Percentiles rank a stretch among this genome's conserved stretches.
Conservation (phyloP, 1,140 invertebrate species). For the Mylabris phalerata region DNA sequence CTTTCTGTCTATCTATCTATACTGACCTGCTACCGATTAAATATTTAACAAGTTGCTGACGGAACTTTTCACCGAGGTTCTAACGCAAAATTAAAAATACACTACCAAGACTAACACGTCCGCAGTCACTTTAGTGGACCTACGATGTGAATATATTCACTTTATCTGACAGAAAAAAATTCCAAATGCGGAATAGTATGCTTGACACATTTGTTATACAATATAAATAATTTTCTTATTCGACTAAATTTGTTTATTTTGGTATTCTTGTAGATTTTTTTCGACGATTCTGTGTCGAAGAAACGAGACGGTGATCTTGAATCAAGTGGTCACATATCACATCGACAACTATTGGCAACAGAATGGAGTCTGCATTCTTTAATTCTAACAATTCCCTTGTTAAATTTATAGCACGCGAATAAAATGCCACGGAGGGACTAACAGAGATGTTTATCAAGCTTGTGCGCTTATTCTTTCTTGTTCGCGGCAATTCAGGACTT, state of each 20-base stretch:
- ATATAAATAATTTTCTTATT: neutral
- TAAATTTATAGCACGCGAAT: constrained; percentile 20
- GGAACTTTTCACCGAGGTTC: constrained; percentile 23
- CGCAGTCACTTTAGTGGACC: constrained; percentile 12
- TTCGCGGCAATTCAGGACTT: constrained; percentile 16
- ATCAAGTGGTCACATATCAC: constrained; percentile 16
- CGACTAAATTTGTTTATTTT: neutral
- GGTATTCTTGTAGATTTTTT: neutral
- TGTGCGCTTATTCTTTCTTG: constrained; percentile 13
- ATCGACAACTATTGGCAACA: constrained; percentile 16
- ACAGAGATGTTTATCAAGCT: constrained; percentile 16
- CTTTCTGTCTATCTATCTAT: neutral
- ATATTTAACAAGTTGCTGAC: constrained; percentile 26
- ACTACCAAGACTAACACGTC: constrained; percentile 14
- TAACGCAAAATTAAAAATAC: constrained; percentile 29
- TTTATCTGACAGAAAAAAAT: too few species aligned
- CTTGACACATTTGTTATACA: neutral
- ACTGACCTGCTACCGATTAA: constrained; percentile 22
- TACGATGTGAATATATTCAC: too few species aligned
- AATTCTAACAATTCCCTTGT: constrained; percentile 18
- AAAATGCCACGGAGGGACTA: constrained; percentile 17
- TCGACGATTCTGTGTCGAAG: neutral
- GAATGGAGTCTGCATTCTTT: constrained; percentile 19
- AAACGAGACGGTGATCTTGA: constrained; percentile 3
- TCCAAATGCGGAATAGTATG: too few species aligned